Base-by-base conservation (phyloP, 2,797 vertebrate species). In the Falco columbarius region DNA sequence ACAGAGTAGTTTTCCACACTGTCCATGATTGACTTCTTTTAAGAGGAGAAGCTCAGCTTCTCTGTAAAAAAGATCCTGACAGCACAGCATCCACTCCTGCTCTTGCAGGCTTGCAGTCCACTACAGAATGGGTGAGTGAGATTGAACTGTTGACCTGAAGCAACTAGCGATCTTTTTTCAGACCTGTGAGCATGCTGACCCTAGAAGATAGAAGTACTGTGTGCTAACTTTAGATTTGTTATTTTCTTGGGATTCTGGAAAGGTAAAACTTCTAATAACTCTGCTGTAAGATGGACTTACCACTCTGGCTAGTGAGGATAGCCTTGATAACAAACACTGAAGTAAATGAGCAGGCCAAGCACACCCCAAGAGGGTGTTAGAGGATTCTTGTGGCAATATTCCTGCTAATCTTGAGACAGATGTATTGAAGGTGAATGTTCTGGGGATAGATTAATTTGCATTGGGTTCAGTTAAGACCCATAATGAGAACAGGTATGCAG, bases 61-160 rank as follows among this genome's bases (percentile, higher is more conserved):
- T 82, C 51, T 89, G 54, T 14, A 15, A 83, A 89, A 68, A 70
- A 66, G 42, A 63, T 90, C 58, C 62, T 89, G 81, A 84, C 29
- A 89, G 62, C 46, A 86, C 47, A 71, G 52, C 30, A 29, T 54
- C 81, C 46, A 49, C 30, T 91, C 89, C 66, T 91, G 62, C 61
- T 84, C 77, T 75, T 86, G 46, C 52, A 95, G 56, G 62, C 58
- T 93, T 81, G 62, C 44, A 72, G 66, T 87, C 95, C 44, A 66
- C 52, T 51, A 27, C 52, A 84, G 77, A 59, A 86, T 56, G 44
- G 70, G 42, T 84, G n/a, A 86, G 47, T 1, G 12, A 87, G 70
- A 61, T 44, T 63, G 62, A 95, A 89, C 71, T 65, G 63, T 40
- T 95, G 88, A 85, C 46, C 63, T 86, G 55, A 72, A 90, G 91